Percentiles rank a stretch among this genome's conserved stretches.
These are phyloP conservation scores for Heliconius ismenius DNA, from an alignment of 2,888 invertebrate species.

Conservation along the genomic window DNA sequence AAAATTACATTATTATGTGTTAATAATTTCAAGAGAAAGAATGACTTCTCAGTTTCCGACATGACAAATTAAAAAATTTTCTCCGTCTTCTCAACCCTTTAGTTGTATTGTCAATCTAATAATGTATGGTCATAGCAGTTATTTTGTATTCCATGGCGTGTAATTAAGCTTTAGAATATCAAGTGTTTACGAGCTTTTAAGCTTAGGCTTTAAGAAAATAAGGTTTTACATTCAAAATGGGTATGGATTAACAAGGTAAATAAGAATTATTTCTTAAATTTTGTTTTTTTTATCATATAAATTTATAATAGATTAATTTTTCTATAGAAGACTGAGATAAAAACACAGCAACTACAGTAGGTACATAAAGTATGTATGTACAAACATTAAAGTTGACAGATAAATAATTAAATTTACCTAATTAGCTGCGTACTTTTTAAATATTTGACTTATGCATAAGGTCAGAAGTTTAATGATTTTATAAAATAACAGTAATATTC, in stretches of 20 bases:
- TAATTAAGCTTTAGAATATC: constrained; percentile 62
- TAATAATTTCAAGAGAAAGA: constrained; percentile 78
- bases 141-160: constrained; percentile 16
- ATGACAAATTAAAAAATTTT: constrained; percentile 64
- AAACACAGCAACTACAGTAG: not conserved
- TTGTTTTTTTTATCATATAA: not conserved
- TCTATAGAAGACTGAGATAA: not conserved
- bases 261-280: not conserved
- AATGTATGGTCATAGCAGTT: constrained; percentile 17
- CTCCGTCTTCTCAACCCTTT: constrained; percentile 57
- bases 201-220: constrained; percentile 39
- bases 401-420: constrained; percentile 1
- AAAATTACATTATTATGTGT: constrained; percentile 82
- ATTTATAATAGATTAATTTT: not conserved
- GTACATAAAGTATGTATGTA: not conserved
- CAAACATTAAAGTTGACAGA: not conserved
- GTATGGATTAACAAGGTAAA: not conserved
- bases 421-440: not conserved
- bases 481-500: constrained; percentile 16
- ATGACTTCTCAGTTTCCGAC: constrained; percentile 55
- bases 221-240: not conserved
- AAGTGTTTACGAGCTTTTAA: constrained; percentile 43
- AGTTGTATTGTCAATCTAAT: constrained; percentile 47
- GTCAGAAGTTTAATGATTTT: constrained; percentile 25
- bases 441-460: constrained; percentile 16